Evolutionary conservation across 2,888 invertebrate genomes (phyloP), one percentile per base, ranked within the genome.

Genomic region (Timema podura): DNA sequence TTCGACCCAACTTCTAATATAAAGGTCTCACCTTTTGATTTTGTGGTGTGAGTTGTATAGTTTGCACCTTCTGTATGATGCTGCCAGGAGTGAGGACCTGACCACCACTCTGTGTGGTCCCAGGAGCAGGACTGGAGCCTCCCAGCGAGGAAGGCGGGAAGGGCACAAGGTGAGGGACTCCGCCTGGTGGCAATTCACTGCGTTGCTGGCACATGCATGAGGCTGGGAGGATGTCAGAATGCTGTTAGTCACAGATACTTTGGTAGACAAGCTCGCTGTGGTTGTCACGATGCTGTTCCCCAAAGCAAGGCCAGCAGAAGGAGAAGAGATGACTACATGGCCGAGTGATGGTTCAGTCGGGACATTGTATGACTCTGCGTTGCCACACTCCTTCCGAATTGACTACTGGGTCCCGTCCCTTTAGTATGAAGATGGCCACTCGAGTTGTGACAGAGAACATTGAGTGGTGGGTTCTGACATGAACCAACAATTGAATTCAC

Each of bases 11-110:
- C n/a, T 30, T 30, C 30, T 30, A 30, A 30, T 30, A 1, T 30
- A 30, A 30, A 45, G 15, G 44, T 68, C 73, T 73, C 75, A 87
- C 82, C 78, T 88, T 88, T 77, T 91, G 91, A 77, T 90, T 91
- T 76, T 90, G 90, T 11, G 89, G 88, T 15, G 89, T 89, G 66
- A 91, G 79, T 76, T 91, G 90, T 74, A 91, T 90, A 10, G 90
- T 89, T 77, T 90, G 90, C 68, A 90, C 88, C 73, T 88, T 83
- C 73, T 89, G 88, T 16, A 83, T 69, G 78, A 80, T 77, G 79
- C 79, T 77, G 77, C 81, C 49, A 30, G 71, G 30, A 45, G 61
- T 1, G 44, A 44, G 13, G 6, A 51, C 16, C 30, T 30, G 30
- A 11, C 44, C 51, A n/a, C 67, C 48, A 65, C n/a, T 46, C 46